These are phyloP conservation scores for Leuctra nigra DNA, from an alignment of 2,888 invertebrate genomes.

Conservation along the genomic window DNA sequence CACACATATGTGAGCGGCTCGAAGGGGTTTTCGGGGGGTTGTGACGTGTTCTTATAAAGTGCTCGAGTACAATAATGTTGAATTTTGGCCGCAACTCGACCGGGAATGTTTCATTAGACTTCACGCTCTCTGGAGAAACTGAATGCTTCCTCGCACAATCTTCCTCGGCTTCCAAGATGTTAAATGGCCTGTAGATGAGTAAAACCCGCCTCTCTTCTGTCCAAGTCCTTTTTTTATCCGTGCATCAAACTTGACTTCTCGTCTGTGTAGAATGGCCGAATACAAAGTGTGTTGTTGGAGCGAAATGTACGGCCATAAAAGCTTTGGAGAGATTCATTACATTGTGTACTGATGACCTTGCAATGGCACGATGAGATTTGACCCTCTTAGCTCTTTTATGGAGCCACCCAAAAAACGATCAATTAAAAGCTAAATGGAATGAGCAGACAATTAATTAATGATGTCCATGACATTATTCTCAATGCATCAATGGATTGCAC, in stretches of 20 bases:
- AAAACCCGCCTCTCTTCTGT: slow-evolving; percentile 8
- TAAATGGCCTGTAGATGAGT: slow-evolving; percentile 16
- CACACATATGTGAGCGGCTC: slow-evolving; percentile 12
- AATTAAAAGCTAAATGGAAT: slow-evolving; percentile 15
- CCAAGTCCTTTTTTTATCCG: not conserved
- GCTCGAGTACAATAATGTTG: not conserved
- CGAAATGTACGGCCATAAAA: not conserved
- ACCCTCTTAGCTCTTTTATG: slow-evolving; percentile 4
- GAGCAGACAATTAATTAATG: slow-evolving; percentile 17
- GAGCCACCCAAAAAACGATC: slow-evolving; percentile 4
- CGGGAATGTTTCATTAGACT: slow-evolving; percentile 12
- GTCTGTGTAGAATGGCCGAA: not conserved
- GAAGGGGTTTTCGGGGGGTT: too few relatives aligned
- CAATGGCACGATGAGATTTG: slow-evolving; percentile 3
- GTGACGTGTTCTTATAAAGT: too few relatives aligned
- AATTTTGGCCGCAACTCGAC: not conserved
- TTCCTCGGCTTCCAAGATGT: slow-evolving; percentile 1
- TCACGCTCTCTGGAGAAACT: not conserved
- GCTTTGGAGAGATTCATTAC: slow-evolving; percentile 4
- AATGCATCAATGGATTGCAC: slow-evolving; percentile 10
- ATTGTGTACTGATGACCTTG: slow-evolving; percentile 2
- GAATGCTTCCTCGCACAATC: slow-evolving; percentile 17
- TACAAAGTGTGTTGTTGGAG: slow-evolving; percentile 5
- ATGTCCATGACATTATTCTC: slow-evolving; percentile 14
- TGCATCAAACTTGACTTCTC: not conserved